Evolutionary conservation across 1,140 invertebrate genomes (phyloP).

Genomic region (Choristoneura fumiferana): DNA sequence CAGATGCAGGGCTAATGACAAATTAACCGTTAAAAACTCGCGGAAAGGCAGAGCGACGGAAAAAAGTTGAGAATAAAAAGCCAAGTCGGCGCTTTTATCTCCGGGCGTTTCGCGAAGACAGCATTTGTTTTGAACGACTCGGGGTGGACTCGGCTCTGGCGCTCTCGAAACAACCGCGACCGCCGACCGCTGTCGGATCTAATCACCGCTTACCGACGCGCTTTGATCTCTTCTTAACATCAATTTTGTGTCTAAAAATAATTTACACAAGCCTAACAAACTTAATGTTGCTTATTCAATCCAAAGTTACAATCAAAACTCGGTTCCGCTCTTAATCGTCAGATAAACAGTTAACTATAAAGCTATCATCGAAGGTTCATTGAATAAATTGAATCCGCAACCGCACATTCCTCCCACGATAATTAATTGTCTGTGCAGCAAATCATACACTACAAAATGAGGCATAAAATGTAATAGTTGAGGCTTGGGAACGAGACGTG

Average conservation of each 20-base stretch:
- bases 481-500: conserved; percentile 60
- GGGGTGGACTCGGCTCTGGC: conserved; percentile 28
- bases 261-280: conserved; percentile 10
- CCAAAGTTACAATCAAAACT: not conserved
- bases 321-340: not conserved
- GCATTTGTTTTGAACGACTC: conserved; percentile 43
- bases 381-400: conserved; percentile 43
- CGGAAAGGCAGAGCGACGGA: conserved; percentile 38
- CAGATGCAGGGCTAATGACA: conserved; percentile 61
- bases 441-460: conserved; percentile 72
- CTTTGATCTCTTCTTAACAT: conserved; percentile 54
- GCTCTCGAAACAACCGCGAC: conserved; percentile 38
- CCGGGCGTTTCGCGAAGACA: conserved; percentile 43
- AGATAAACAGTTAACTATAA: conserved; percentile 26
- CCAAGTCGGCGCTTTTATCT: conserved; percentile 42
- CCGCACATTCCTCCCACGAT: conserved; percentile 54
- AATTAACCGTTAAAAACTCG: conserved; percentile 57
- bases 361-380: conserved; percentile 28
- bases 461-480: conserved; percentile 71
- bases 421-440: conserved; percentile 67
- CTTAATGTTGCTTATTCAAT: not conserved
- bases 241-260: conserved; percentile 2
- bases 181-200: conserved; percentile 47
- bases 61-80: conserved; percentile 45
- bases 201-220: conserved; percentile 44